phyloP scores from a whole-genome alignment of 2,113 vertebrate species.

The Laterallus jamaicensis region DNA sequence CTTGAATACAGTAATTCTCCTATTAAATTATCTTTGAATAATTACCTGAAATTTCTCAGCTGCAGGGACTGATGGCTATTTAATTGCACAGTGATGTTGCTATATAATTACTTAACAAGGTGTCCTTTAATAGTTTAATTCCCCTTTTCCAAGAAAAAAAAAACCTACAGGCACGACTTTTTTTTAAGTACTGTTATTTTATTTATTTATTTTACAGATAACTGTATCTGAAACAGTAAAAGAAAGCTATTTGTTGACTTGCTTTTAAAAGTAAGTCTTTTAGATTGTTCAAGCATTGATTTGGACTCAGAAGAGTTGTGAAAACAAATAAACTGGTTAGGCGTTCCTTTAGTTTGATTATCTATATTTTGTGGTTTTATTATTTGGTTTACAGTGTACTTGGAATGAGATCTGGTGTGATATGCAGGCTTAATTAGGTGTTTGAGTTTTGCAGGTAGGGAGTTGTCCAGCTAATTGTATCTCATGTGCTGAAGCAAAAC shows the following conservation, averaged over 20 bases:
- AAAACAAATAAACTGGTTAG: not conserved
- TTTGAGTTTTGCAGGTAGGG: not conserved
- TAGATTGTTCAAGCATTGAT: slow-evolving; percentile 13
- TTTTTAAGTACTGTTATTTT: slow-evolving; percentile 53
- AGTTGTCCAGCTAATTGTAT: not conserved
- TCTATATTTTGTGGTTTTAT: not conserved
- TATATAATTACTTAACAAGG: slow-evolving; percentile 90
- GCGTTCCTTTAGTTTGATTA: not conserved
- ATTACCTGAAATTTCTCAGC: slow-evolving; percentile 90
- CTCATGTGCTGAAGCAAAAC: not conserved
- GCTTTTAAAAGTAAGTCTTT: slow-evolving; percentile 47
- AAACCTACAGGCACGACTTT: slow-evolving; percentile 63
- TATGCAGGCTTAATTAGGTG: not conserved
- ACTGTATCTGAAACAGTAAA: slow-evolving; percentile 45
- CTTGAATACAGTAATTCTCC: slow-evolving; percentile 89
- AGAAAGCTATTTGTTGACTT: slow-evolving; percentile 57
- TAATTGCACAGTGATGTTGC: slow-evolving; percentile 84
- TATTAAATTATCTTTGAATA: slow-evolving; percentile 91
- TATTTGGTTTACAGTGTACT: not conserved
- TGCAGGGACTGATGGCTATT: slow-evolving; percentile 88
- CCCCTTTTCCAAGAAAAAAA: slow-evolving; percentile 73
- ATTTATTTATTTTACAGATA: slow-evolving; percentile 40
- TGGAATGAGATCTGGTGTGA: not conserved
- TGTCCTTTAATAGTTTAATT: slow-evolving; percentile 88
- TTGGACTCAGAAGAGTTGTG: not conserved